Percentiles rank a stretch among this genome's conserved stretches.
phyloP scores from a whole-genome alignment of 2,113 vertebrate species.

The Pongo pygmaeus region DNA sequence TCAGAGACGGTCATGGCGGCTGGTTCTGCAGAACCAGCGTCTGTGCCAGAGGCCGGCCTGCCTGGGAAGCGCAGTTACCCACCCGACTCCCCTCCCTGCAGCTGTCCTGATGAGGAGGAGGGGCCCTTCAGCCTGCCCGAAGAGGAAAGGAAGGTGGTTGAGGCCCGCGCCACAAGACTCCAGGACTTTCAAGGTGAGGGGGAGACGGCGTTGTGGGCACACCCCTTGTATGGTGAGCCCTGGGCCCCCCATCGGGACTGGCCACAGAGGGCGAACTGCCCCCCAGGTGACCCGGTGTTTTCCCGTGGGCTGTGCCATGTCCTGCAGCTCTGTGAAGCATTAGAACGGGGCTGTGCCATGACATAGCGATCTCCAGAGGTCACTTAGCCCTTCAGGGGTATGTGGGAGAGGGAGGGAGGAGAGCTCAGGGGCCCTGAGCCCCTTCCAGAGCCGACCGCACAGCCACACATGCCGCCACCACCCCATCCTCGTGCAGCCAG shows the following conservation, averaged over 20 bases:
- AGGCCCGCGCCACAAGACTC: conserved; percentile 84
- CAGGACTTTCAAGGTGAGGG: conserved; percentile 93
- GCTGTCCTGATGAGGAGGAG: conserved; percentile 92
- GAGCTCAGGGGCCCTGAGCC: neutral
- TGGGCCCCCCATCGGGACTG: rapidly evolving
- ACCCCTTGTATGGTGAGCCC: rapidly evolving
- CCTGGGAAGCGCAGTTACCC: rapidly evolving
- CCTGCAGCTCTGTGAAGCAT: neutral
- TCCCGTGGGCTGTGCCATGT: rapidly evolving
- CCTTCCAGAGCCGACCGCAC: neutral
- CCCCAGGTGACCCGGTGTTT: rapidly evolving
- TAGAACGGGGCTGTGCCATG: rapidly evolving
- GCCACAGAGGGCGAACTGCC: rapidly evolving
- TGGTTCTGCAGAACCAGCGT: neutral
- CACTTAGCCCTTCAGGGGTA: rapidly evolving
- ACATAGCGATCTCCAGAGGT: neutral
- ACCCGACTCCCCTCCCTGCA: conserved; percentile 68
- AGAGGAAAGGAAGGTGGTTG: conserved; percentile 81
- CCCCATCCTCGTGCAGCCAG: neutral
- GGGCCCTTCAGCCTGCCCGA: conserved; percentile 89
- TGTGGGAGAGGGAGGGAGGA: neutral
- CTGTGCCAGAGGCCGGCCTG: neutral
- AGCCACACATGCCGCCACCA: rapidly evolving
- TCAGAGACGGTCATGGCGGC: neutral
- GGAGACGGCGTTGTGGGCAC: rapidly evolving